A percentile compares a stretch with the other conserved stretches of the same genome.
Conservation (phyloP, 1,140 invertebrate genomes). For the Psix sp. region DNA sequence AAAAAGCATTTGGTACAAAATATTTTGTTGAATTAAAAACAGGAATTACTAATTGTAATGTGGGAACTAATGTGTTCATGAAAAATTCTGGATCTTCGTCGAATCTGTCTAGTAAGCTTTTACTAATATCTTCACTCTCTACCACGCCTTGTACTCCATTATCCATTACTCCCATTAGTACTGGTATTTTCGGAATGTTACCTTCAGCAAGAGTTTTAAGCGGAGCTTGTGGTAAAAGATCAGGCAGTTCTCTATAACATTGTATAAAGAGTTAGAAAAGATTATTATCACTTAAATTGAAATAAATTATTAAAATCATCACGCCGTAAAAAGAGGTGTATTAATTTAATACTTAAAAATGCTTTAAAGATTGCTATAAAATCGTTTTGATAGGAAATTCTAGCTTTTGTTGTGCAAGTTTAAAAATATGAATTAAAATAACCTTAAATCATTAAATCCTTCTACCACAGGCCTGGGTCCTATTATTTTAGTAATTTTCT, state of each 20-base stretch:
- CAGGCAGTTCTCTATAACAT: constrained; percentile 77
- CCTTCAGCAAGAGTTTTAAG: constrained; percentile 79
- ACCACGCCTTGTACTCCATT: constrained; percentile 82
- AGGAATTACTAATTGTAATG: constrained; percentile 66
- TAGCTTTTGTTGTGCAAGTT: neutral
- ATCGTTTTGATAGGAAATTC: too few relatives aligned
- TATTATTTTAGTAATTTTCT: constrained; percentile 73
- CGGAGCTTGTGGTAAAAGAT: constrained; percentile 78
- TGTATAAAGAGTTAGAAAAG: constrained; percentile 6
- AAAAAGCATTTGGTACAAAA: constrained; percentile 64
- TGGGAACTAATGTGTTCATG: constrained; percentile 76
- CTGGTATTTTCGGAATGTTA: constrained; percentile 79
- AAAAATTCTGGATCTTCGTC: constrained; percentile 78
- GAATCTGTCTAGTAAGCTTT: constrained; percentile 76
- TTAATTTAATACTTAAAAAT: too few relatives aligned
- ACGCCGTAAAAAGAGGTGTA: too few relatives aligned
- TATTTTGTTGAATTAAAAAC: constrained; percentile 58
- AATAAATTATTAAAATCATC: too few relatives aligned
- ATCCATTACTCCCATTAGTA: constrained; percentile 84
- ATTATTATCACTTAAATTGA: too few relatives aligned
- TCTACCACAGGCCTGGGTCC: constrained; percentile 80
- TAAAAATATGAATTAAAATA: constrained; percentile 4
- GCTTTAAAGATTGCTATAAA: too few relatives aligned
- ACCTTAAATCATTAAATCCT: constrained; percentile 79
- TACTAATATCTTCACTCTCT: constrained; percentile 76